Evolutionary conservation across 2,888 invertebrate genomes (phyloP), one percentile per base, ranked within the genome.

Genomic region (Epistrophe eligans): DNA sequence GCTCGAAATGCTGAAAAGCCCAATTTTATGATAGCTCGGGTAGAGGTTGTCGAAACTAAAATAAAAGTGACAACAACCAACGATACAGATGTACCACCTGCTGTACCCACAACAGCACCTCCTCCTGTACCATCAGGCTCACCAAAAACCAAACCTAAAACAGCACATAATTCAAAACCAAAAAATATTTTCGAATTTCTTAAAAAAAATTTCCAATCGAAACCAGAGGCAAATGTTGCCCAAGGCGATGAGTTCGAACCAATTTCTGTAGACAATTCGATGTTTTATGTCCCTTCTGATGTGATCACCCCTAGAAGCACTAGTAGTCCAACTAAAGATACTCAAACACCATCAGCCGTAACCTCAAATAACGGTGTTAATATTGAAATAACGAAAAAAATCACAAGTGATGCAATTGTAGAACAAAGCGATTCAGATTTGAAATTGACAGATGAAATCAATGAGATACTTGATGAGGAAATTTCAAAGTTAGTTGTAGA

Each of bases 161-260:
- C 81, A 15, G 28, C 74, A 9, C 64, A 58, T 43, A 82, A 73
- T 28, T 79, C 82, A 55, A 92, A 92, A 88, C 90, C 93, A 0
- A 92, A 92, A 88, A 92, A 93, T 80, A 92, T 94, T 83, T 92
- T 94, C 70, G 92, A 93, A 83, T 92, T 92, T 62, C 89, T 93
- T 38, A 93, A 92, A 81, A 92, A 91, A 77, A 93, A 93, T 89
- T 93, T 93, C 55, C 89, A 90, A 77, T 71, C 88, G 0, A 87
- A 80, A 40, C 89, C 91, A 19, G 89, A 90, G 57, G 58, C 90
- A n/a, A n/a, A n/a, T 60, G 60, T 76, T n/a, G 55, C 85, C 7
- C 82, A 88, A 57, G 66, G 70, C 0, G 71, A 79, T n/a, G 91
- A 90, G 19, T 90, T 90, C n/a, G 90, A 91, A 76, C 89, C 89